phyloP scores from a whole-genome alignment of 2,888 invertebrate genomes.

The Melanargia galathea region DNA sequence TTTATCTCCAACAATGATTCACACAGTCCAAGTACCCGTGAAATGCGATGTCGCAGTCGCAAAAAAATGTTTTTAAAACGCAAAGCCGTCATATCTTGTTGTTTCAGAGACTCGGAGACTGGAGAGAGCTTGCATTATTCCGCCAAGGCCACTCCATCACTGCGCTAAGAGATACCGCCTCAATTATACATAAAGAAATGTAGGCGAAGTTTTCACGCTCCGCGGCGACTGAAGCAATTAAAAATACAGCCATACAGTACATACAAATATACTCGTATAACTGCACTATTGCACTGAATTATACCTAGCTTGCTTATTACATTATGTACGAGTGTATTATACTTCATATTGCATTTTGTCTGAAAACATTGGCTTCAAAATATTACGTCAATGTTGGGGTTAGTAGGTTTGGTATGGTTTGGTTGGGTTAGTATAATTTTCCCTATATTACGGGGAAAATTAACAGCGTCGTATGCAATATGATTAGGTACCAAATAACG shows the following conservation, averaged over 20 bases:
- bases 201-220: slow-evolving; percentile 28
- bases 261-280: slow-evolving; percentile 2
- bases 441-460: too few species aligned
- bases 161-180: slow-evolving; percentile 34
- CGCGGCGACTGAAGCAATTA: slow-evolving; percentile 27
- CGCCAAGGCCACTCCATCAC: slow-evolving; percentile 35
- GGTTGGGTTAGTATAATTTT: too few species aligned
- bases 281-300: slow-evolving; percentile 1
- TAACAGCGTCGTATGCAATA: too few species aligned
- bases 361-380: too few species aligned
- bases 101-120: slow-evolving; percentile 34
- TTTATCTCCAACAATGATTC: slow-evolving; percentile 14
- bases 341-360: too few species aligned
- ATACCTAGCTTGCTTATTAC: background rate
- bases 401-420: too few species aligned
- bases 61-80: slow-evolving; percentile 35
- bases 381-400: too few species aligned
- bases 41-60: slow-evolving; percentile 31
- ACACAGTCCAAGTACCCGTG: slow-evolving; percentile 18
- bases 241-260: slow-evolving; percentile 14
- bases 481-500: too few species aligned
- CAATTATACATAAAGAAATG: slow-evolving; percentile 38
- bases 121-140: slow-evolving; percentile 35
- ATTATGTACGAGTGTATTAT: too few species aligned
- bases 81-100: slow-evolving; percentile 37